Evolutionary conservation across 2,888 invertebrate species (phyloP).

Genomic region (Rhamphomyia laevipes): DNA sequence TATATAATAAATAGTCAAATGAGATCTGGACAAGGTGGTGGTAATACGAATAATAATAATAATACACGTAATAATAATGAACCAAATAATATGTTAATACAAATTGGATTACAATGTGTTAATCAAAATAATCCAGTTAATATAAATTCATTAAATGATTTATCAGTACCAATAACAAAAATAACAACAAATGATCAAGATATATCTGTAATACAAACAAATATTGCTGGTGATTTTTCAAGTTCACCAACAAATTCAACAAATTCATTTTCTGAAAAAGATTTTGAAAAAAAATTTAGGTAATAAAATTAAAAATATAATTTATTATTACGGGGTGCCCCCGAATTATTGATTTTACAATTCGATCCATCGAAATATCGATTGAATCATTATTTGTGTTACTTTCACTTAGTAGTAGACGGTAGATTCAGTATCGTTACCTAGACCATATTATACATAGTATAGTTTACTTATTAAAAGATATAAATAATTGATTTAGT

Average conservation of each 20-base stretch:
- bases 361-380: too few relatives aligned
- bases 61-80: slow-evolving; percentile 13
- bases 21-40: too few relatives aligned
- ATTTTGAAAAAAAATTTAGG: neutral
- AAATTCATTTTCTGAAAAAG: neutral
- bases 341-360: too few relatives aligned
- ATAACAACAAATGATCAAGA: neutral
- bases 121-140: slow-evolving; percentile 23
- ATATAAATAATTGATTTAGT: too few relatives aligned
- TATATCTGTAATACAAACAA: neutral
- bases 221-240: neutral
- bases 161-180: slow-evolving; percentile 15
- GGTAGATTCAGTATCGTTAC: too few relatives aligned
- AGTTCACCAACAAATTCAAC: neutral
- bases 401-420: too few relatives aligned
- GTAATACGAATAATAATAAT: too few relatives aligned
- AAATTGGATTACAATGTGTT: slow-evolving; percentile 23
- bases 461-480: too few relatives aligned
- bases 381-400: too few relatives aligned
- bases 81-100: slow-evolving; percentile 22
- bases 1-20: slow-evolving; percentile 1
- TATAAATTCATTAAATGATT: slow-evolving; percentile 21
- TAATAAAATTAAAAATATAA: too few relatives aligned
- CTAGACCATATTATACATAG: too few relatives aligned
- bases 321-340: too few relatives aligned